A percentile compares a stretch with the other conserved stretches of the same genome.
Evolutionary conservation across 1,140 invertebrate genomes (phyloP).

Genomic region (honey bee (Apis mellifera)): Amel_HAv3.1 CM009943.2:1588001-1588500

Average conservation of each 20-base stretch:
- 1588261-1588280: neutral
- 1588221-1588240: neutral
- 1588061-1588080: too few species aligned
- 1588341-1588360: neutral
- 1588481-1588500: too few species aligned
- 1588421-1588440: too few species aligned
- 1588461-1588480: too few species aligned
- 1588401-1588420: too few species aligned
- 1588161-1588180: neutral
- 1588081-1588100: too few species aligned
- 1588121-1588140: neutral
- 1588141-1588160: neutral
- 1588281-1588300: constrained; percentile 4
- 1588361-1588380: neutral
- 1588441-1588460: too few species aligned
- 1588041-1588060: too few species aligned
- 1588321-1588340: neutral
- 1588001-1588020: too few species aligned
- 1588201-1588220: neutral
- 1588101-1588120: too few species aligned
- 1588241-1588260: neutral
- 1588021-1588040: too few species aligned
- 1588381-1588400: neutral
- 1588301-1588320: neutral
- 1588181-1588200: neutral